phyloP scores from a whole-genome alignment of 1,140 invertebrate genomes.

The Trichoplusia ni region DNA sequence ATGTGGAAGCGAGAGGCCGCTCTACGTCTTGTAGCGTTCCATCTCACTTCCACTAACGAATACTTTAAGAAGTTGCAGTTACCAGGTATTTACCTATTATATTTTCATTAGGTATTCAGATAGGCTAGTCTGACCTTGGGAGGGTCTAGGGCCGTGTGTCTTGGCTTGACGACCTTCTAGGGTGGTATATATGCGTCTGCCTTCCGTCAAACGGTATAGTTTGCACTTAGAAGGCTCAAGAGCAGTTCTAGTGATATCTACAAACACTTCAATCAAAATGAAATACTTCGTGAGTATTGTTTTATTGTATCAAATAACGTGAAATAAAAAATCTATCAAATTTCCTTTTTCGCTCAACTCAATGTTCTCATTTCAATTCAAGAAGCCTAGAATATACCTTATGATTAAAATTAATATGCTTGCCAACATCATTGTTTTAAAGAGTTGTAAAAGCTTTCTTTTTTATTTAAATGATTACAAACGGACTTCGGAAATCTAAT shows the following conservation, averaged over 20 bases:
- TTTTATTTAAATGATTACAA: too few relatives aligned
- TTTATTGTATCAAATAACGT: background rate
- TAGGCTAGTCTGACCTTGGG: conserved; percentile 59
- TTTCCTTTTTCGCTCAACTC: background rate
- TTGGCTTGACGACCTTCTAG: conserved; percentile 64
- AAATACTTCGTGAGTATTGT: conserved; percentile 73
- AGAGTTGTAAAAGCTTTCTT: too few relatives aligned
- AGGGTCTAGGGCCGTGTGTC: conserved; percentile 43
- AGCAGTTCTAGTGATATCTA: conserved; percentile 76
- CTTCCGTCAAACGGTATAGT: conserved; percentile 64
- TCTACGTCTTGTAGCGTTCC: too few relatives aligned
- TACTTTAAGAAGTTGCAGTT: too few relatives aligned
- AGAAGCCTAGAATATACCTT: too few relatives aligned
- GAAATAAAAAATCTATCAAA: background rate
- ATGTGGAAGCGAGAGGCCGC: too few relatives aligned
- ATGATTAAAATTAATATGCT: too few relatives aligned
- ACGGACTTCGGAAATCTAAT: too few relatives aligned
- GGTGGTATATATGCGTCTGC: conserved; percentile 60
- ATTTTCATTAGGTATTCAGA: conserved; percentile 68
- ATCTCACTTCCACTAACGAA: too few relatives aligned
- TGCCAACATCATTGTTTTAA: too few relatives aligned
- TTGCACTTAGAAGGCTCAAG: conserved; percentile 70
- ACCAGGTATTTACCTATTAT: too few relatives aligned
- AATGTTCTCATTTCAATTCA: too few relatives aligned
- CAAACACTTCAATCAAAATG: conserved; percentile 60